Evolutionary conservation across 1,140 invertebrate species (phyloP).

Genomic region (Microplitis demolitor): DNA sequence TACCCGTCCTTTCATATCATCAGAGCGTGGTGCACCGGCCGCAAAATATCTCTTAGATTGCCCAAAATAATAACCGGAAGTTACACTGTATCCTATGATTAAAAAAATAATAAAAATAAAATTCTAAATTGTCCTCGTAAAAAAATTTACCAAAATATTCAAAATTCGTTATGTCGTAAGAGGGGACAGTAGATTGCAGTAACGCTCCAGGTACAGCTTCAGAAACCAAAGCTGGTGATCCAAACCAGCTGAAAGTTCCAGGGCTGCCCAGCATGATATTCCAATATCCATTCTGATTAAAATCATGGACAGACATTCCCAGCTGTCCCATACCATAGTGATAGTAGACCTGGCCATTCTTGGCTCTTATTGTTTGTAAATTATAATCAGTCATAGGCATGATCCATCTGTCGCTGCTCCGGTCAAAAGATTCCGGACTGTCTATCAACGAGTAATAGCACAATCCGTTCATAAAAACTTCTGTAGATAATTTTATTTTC

Average conservation of each 20-base stretch:
- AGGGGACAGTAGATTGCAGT: no score
- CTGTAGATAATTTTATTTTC: conserved; percentile 29
- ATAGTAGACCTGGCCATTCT: conserved; percentile 11
- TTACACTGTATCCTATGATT: conserved; percentile 65
- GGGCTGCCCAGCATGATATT: conserved; percentile 66
- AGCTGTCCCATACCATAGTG: conserved; percentile 44
- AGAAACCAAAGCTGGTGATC: conserved; percentile 33
- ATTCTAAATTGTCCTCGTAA: no score
- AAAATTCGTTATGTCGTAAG: no score
- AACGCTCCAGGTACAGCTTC: background rate
- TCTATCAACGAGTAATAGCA: conserved; percentile 50
- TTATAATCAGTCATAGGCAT: conserved; percentile 11
- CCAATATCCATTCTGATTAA: conserved; percentile 25
- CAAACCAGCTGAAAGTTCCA: conserved; percentile 64
- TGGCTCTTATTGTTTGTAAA: background rate
- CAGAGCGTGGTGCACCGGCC: conserved; percentile 63
- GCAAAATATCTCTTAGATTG: conserved; percentile 55
- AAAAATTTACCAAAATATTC: no score
- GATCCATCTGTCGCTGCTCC: conserved; percentile 10
- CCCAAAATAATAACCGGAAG: conserved; percentile 62
- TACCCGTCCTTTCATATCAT: conserved; percentile 55
- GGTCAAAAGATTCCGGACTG: conserved; percentile 24
- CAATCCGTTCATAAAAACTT: conserved; percentile 52
- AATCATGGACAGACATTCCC: conserved; percentile 51
- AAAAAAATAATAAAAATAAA: no score